These are phyloP conservation scores for Melanerpes aurifrons DNA, from an alignment of 2,113 vertebrate species.

Conservation along the genomic window DNA sequence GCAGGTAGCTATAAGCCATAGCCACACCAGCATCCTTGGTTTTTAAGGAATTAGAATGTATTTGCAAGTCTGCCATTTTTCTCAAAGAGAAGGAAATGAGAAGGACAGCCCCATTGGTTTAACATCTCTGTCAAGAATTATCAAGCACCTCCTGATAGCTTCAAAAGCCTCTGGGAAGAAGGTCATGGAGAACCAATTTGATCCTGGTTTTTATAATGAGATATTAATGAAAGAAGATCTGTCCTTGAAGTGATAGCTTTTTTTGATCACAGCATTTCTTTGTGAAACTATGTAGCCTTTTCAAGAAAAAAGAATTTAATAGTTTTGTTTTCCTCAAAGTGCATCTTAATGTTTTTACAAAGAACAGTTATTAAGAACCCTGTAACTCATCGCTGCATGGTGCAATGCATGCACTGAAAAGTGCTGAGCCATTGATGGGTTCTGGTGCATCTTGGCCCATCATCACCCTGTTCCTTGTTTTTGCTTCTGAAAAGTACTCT, in stretches of 20 bases:
- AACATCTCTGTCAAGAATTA: not conserved
- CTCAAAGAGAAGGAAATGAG: not conserved
- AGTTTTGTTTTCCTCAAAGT: not conserved
- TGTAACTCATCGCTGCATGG: rapidly evolving
- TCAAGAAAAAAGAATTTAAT: not conserved
- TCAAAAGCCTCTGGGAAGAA: not conserved
- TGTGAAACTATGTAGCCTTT: not conserved
- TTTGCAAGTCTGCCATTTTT: not conserved
- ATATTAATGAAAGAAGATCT: not conserved
- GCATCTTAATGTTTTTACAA: not conserved
- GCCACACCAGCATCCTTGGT: not conserved
- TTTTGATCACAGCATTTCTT: not conserved
- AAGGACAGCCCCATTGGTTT: not conserved
- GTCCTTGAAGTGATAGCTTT: not conserved
- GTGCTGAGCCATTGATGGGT: rapidly evolving
- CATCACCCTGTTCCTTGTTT: rapidly evolving
- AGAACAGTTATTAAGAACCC: not conserved
- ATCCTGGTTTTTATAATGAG: not conserved
- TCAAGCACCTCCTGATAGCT: not conserved
- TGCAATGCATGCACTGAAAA: not conserved
- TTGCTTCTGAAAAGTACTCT: not conserved
- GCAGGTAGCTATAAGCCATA: not conserved
- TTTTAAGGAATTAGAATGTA: not conserved
- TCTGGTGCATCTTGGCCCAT: not conserved
- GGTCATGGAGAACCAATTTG: not conserved